Percentiles rank a stretch among this genome's conserved stretches.
phyloP scores from a whole-genome alignment of 23 tunicate genomes.

The Phallusia fumigata region DNA sequence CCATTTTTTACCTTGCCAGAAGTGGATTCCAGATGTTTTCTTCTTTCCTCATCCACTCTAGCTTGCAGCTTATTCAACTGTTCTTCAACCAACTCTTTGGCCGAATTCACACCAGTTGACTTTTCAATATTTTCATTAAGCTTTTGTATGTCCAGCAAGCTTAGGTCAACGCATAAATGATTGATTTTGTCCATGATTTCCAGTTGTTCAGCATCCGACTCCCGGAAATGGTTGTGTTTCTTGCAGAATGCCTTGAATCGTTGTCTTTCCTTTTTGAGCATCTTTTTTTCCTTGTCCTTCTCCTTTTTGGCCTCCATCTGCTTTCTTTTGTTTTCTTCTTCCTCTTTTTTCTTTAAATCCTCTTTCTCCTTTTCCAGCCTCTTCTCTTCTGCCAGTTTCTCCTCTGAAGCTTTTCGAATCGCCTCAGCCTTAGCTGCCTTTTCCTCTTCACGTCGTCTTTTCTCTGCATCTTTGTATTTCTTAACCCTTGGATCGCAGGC shows the following conservation, averaged over 20 bases:
- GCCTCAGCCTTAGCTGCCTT: slow-evolving; percentile 73
- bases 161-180: slow-evolving; percentile 45
- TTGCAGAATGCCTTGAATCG: slow-evolving; percentile 33
- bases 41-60: slow-evolving; percentile 65
- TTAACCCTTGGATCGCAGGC: slow-evolving; percentile 92
- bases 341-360: slow-evolving; percentile 40
- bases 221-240: slow-evolving; percentile 51
- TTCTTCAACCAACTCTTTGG: slow-evolving; percentile 23
- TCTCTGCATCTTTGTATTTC: slow-evolving; percentile 69
- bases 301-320: slow-evolving; percentile 70
- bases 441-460: slow-evolving; percentile 72
- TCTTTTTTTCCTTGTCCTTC: slow-evolving; percentile 75
- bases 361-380: slow-evolving; percentile 28
- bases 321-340: slow-evolving; percentile 43
- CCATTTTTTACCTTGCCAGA: slow-evolving; percentile 26
- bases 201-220: slow-evolving; percentile 30
- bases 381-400: slow-evolving; percentile 56
- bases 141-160: slow-evolving; percentile 25
- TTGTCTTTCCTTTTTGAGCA: slow-evolving; percentile 76
- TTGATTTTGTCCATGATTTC: slow-evolving; percentile 63
- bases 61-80: slow-evolving; percentile 41
- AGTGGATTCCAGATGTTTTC: slow-evolving; percentile 47
- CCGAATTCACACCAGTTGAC: slow-evolving; percentile 17
- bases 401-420: slow-evolving; percentile 49
- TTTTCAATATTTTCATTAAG: slow-evolving; percentile 41